A percentile compares a stretch with the other conserved stretches of the same genome.
Evolutionary conservation across 2,888 invertebrate genomes (phyloP).

Genomic region (Limnephilus auricula): DNA sequence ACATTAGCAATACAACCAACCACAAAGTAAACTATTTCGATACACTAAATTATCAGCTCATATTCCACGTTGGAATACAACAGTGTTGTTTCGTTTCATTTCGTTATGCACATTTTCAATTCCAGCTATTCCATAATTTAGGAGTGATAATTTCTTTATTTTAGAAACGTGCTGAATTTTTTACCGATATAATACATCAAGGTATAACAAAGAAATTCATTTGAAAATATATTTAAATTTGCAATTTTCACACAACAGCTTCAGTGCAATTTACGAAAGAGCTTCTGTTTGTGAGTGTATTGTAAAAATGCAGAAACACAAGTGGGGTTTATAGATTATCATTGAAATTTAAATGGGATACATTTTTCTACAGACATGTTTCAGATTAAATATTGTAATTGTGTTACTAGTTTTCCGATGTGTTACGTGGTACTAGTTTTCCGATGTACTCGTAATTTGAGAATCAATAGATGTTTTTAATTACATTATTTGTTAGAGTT

Average conservation of each 20-base stretch:
- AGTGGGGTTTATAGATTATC: background rate
- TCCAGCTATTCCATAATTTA: background rate
- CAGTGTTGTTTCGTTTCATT: background rate
- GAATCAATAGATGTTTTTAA: background rate
- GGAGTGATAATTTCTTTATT: background rate
- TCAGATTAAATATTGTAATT: background rate
- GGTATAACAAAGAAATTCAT: background rate
- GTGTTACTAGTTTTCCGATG: background rate
- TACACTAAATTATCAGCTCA: background rate
- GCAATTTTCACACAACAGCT: background rate
- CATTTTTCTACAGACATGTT: background rate
- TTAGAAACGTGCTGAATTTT: background rate
- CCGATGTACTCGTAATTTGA: background rate
- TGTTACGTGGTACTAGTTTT: background rate
- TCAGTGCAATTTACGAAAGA: background rate
- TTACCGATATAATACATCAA: background rate
- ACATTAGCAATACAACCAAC: background rate
- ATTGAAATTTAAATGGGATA: background rate
- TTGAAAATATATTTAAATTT: background rate
- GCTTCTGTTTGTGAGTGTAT: background rate
- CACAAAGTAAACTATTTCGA: background rate
- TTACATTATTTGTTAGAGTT: too few species aligned
- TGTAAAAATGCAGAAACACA: background rate
- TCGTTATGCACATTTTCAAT: background rate
- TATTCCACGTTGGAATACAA: background rate